Evolutionary conservation across 2,113 vertebrate species (phyloP), one percentile per base, ranked within the genome.

Genomic region (Dinomys branickii): DNA sequence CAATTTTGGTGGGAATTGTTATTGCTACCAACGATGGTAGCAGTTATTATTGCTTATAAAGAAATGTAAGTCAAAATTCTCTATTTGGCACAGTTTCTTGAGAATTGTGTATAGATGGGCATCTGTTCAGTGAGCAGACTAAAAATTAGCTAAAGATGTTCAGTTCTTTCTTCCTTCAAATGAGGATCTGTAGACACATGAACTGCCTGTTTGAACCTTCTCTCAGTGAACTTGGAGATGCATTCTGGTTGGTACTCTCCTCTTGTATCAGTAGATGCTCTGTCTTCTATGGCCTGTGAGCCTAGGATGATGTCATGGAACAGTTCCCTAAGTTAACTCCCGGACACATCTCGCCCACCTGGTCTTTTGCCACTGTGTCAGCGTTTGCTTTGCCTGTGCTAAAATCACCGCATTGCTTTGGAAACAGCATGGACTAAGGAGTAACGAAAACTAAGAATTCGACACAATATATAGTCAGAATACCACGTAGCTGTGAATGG

Each of bases 41-140:
- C 47, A 93, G 71, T 96, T 91, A 83, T 22, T 89, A 50, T 89
- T 80, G 14, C 50, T 58, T 17, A n/a, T 69, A 24, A 85, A 75
- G 71, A 85, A 75, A 38, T 61, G 22, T 88, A 88, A 85, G 47
- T 77, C 84, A 86, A 11, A n/a, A 44, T 84, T 59, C 44, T 94
- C 78, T 94, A 17, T 50, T 77, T 77, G 71, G 88, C 28, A 69
- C 14, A 50, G 22, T 69, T 19, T n/a, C 86, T 86, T 69, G 81
- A 50, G 69, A 93, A 56, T 50, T 87, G 26, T 54, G 52, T 78
- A 77, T 78, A 47, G 50, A 65, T 83, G 41, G 78, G 33, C 75
- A 65, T 80, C 47, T 82, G 88, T 90, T 95, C 22, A 78, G 28
- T 91, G 14, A 65, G 10, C 63, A 44, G 52, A 35, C 59, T 97